phyloP scores from a whole-genome alignment of 2,113 vertebrate genomes.

The Cricetomys ansorgei region DNA sequence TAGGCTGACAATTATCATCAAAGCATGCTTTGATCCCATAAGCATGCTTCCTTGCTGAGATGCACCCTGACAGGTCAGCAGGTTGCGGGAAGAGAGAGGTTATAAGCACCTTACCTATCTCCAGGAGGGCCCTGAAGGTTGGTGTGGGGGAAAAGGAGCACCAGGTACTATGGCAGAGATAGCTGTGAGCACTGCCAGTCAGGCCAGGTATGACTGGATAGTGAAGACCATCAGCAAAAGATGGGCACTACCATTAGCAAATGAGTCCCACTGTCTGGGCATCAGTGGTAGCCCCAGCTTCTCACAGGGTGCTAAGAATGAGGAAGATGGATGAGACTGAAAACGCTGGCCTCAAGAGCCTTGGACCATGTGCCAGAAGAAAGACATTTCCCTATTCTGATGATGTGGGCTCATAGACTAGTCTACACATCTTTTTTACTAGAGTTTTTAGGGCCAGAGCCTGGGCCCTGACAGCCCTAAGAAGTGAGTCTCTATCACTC shows the following conservation, averaged over 20 bases:
- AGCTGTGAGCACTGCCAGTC: background rate
- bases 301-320: background rate
- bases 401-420: background rate
- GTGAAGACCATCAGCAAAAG: background rate
- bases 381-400: background rate
- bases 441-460: background rate
- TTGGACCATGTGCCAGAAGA: background rate
- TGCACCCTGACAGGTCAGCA: background rate
- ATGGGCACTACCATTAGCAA: background rate
- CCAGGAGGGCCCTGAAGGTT: background rate
- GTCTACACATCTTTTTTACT: background rate
- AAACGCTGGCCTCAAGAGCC: background rate
- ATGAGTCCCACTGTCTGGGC: too few species aligned
- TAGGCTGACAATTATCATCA: background rate
- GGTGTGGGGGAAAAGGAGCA: too few species aligned
- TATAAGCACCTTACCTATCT: fast-evolving
- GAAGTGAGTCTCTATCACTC: background rate
- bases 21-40: background rate
- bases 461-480: background rate
- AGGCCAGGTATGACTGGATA: background rate
- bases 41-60: background rate
- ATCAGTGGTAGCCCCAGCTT: background rate
- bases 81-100: background rate
- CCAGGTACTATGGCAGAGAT: background rate
- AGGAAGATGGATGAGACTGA: too few species aligned